Evolutionary conservation across 2,888 invertebrate genomes (phyloP).

Genomic region (Ischnus inquisitorius): DNA sequence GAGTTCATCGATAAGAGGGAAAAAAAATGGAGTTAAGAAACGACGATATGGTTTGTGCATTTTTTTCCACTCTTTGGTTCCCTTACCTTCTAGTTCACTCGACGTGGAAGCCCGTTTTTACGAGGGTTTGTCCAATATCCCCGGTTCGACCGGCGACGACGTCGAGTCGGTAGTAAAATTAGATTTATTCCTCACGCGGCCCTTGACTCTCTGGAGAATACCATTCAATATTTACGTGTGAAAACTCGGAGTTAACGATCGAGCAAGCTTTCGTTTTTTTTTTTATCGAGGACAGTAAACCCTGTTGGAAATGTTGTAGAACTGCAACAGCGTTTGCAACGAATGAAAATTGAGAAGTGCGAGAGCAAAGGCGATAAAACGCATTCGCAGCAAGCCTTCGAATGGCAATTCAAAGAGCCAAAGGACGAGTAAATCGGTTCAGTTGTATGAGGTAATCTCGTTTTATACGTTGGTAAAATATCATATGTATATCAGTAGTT

Average conservation of each 20-base stretch:
- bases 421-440: not conserved
- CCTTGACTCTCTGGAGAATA: constrained; percentile 56
- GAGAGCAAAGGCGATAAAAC: not conserved
- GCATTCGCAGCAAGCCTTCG: not conserved
- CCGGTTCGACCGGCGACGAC: constrained; percentile 43
- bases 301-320: constrained; percentile 1
- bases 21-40: not conserved
- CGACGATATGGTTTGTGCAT: constrained; percentile 54
- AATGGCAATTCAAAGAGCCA: not conserved
- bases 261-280: constrained; percentile 27
- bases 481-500: too few species aligned
- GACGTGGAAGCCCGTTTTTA: constrained; percentile 65
- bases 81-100: constrained; percentile 16
- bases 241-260: constrained; percentile 54
- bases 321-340: constrained; percentile 9
- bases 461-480: too few species aligned
- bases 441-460: not conserved
- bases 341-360: constrained; percentile 48
- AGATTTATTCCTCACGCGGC: constrained; percentile 67
- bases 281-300: not conserved
- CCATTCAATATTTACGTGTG: constrained; percentile 60
- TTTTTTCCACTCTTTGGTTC: constrained; percentile 33
- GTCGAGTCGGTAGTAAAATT: constrained; percentile 66
- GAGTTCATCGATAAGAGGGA: not conserved
- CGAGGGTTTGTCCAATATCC: constrained; percentile 68